Evolutionary conservation across 2,888 invertebrate species (phyloP).

Genomic region (Ernsta delagoae): DNA sequence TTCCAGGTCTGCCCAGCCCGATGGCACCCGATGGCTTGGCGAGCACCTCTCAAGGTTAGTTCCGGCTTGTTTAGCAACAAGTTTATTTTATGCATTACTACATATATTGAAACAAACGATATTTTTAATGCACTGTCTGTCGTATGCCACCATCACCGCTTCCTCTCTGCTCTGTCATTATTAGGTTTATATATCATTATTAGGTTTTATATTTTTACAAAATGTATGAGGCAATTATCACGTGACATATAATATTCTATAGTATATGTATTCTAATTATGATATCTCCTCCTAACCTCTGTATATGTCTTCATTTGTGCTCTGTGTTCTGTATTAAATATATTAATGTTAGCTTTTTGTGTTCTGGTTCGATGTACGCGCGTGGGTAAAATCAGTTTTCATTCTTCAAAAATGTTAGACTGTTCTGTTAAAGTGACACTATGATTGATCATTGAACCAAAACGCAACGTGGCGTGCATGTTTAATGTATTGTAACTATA

Average conservation of each 20-base stretch:
- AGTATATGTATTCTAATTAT: slow-evolving; percentile 70
- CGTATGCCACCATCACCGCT: slow-evolving; percentile 86
- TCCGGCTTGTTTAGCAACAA: slow-evolving; percentile 79
- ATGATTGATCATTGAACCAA: slow-evolving; percentile 77
- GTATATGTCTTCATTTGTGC: slow-evolving; percentile 82
- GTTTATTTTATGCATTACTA: slow-evolving; percentile 83
- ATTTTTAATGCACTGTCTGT: slow-evolving; percentile 85
- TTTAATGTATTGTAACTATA: slow-evolving; percentile 79
- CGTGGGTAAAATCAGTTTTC: slow-evolving; percentile 52
- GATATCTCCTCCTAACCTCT: slow-evolving; percentile 76
- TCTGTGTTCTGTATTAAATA: slow-evolving; percentile 81
- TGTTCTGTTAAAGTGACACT: slow-evolving; percentile 51
- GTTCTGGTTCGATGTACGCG: slow-evolving; percentile 80
- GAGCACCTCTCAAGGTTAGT: slow-evolving; percentile 95
- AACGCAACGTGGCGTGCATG: slow-evolving; percentile 82
- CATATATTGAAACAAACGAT: slow-evolving; percentile 83
- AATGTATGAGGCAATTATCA: slow-evolving; percentile 84
- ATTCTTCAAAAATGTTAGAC: slow-evolving; percentile 51
- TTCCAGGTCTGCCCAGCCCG: slow-evolving; percentile 86
- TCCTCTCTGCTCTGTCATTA: slow-evolving; percentile 86
- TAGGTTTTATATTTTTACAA: slow-evolving; percentile 75
- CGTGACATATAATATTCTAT: slow-evolving; percentile 73
- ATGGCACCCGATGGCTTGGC: slow-evolving; percentile 90
- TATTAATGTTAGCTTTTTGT: slow-evolving; percentile 83
- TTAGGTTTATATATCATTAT: slow-evolving; percentile 81